phyloP scores from a whole-genome alignment of 2,888 invertebrate species.

The Merodon equestris region DNA sequence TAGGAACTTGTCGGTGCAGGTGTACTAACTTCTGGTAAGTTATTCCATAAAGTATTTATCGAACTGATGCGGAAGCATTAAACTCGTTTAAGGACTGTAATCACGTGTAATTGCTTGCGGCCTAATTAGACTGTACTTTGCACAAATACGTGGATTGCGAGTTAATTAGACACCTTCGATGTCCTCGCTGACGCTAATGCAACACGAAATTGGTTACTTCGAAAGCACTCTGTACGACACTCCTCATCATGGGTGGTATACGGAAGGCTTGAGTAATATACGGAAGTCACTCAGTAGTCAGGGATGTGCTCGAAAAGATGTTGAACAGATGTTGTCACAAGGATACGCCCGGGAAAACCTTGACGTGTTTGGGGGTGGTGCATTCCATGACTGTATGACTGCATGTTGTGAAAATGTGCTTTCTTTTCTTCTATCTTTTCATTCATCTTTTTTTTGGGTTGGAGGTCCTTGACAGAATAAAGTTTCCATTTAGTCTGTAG shows the following conservation, averaged over 20 bases:
- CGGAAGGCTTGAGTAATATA: no score
- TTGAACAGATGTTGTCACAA: slow-evolving; percentile 19
- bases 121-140: slow-evolving; percentile 54
- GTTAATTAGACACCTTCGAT: slow-evolving; percentile 37
- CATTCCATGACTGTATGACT: no score
- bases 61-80: slow-evolving; percentile 27
- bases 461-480: slow-evolving; percentile 9
- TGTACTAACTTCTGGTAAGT: slow-evolving; percentile 13
- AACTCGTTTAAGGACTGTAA: slow-evolving; percentile 46
- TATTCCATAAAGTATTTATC: slow-evolving; percentile 24
- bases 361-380: no score
- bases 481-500: slow-evolving; percentile 38
- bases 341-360: slow-evolving; percentile 1
- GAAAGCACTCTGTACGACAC: neutral
- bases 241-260: no score
- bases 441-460: slow-evolving; percentile 5
- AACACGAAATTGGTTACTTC: slow-evolving; percentile 17
- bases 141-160: slow-evolving; percentile 42
- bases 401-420: slow-evolving; percentile 12
- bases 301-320: slow-evolving; percentile 10
- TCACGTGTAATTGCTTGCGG: slow-evolving; percentile 47
- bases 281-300: neutral
- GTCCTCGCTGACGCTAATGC: neutral
- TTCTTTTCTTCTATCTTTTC: neutral
- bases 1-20: neutral